Evolutionary conservation across 2,888 invertebrate genomes (phyloP).

Genomic region (Nemotelus nigrinus): DNA sequence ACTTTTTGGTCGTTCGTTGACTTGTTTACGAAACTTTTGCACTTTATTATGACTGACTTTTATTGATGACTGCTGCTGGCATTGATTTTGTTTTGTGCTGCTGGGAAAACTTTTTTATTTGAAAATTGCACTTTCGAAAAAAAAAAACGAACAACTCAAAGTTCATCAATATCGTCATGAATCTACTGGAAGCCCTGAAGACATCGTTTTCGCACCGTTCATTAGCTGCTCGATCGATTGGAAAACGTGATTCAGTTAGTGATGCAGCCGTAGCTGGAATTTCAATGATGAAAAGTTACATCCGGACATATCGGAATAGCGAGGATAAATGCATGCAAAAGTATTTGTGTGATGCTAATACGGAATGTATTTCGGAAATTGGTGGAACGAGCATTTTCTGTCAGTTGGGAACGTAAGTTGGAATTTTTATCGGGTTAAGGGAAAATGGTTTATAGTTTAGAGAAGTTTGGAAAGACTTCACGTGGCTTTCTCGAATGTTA

Average conservation of each 20-base stretch:
- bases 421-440: neutral
- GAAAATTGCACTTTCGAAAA: too few species aligned
- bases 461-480: neutral
- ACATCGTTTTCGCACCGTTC: constrained; percentile 93
- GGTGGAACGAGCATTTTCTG: constrained; percentile 88
- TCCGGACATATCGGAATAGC: constrained; percentile 78
- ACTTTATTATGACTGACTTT: too few species aligned
- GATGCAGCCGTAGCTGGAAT: constrained; percentile 90
- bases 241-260: constrained; percentile 87
- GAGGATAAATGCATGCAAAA: constrained; percentile 88
- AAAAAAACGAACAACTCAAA: constrained; percentile 61
- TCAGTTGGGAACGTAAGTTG: constrained; percentile 89
- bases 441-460: neutral
- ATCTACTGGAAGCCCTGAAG: constrained; percentile 89
- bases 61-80: too few species aligned
- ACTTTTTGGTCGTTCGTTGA: too few species aligned
- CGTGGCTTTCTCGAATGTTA: neutral
- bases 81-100: too few species aligned
- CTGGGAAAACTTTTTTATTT: too few species aligned
- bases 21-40: too few species aligned
- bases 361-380: constrained; percentile 83
- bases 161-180: constrained; percentile 93
- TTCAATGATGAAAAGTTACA: constrained; percentile 89
- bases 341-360: constrained; percentile 90
- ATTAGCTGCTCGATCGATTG: constrained; percentile 82